Percentiles rank a stretch among this genome's conserved stretches.
These are phyloP conservation scores for Rhizomys pruinosus DNA, from an alignment of 2,113 vertebrate genomes.

Conservation along the genomic window DNA sequence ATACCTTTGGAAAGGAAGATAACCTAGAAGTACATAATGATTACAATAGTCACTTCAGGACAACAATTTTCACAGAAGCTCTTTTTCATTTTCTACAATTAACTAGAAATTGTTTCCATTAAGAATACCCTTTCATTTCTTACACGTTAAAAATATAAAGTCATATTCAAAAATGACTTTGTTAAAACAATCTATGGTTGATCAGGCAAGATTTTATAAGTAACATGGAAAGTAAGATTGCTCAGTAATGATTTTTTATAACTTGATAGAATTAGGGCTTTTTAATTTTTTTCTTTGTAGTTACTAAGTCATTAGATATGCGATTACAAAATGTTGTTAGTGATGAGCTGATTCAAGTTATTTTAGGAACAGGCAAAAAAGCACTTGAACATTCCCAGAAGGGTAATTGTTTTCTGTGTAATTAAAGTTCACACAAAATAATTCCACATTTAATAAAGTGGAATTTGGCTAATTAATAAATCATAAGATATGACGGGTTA, in stretches of 20 bases:
- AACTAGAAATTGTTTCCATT: constrained; percentile 26
- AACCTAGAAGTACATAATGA: not conserved
- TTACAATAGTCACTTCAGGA: not conserved
- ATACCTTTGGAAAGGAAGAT: not conserved
- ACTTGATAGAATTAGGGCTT: constrained; percentile 13
- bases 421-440: constrained; percentile 49
- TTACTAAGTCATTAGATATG: constrained; percentile 49
- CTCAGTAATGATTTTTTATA: constrained; percentile 32
- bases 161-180: constrained; percentile 62
- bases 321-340: constrained; percentile 71
- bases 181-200: constrained; percentile 66
- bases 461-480: constrained; percentile 18
- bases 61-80: not conserved
- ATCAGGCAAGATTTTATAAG: constrained; percentile 58
- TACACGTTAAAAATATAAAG: constrained; percentile 79
- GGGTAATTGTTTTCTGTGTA: not conserved
- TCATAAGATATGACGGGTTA: constrained; percentile 62
- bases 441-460: constrained; percentile 27
- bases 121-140: constrained; percentile 20
- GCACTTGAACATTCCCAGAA: not conserved
- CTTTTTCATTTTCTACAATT: constrained; percentile 50
- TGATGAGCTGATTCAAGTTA: constrained; percentile 59
- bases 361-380: constrained; percentile 35
- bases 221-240: not conserved
- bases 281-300: constrained; percentile 44